These are phyloP conservation scores for Anhinga rufa DNA, from an alignment of 2,113 vertebrate genomes.

Conservation along the genomic window DNA sequence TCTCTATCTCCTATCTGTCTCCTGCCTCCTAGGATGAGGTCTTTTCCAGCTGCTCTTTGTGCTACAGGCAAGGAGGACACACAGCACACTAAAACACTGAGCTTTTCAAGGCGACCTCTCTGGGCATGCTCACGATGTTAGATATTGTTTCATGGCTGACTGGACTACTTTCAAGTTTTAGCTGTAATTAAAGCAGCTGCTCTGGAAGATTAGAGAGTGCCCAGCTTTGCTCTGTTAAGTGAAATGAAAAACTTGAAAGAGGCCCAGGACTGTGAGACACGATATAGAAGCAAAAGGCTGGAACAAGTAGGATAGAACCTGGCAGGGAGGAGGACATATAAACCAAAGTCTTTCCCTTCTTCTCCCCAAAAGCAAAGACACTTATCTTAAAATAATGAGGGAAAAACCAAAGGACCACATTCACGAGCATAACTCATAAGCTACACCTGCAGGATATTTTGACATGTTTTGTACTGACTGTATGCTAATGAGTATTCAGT, in stretches of 20 bases:
- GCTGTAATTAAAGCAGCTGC: conserved; percentile 28
- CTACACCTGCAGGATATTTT: not conserved
- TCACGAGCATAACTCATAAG: not conserved
- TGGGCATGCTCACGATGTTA: not conserved
- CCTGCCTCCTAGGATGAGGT: not conserved
- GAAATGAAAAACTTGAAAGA: conserved; percentile 3
- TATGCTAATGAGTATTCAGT: not conserved
- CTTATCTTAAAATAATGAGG: not conserved
- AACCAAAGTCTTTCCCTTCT: not conserved
- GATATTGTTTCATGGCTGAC: not conserved
- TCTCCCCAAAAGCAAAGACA: not conserved
- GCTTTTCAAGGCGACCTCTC: not conserved
- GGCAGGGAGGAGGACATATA: not conserved
- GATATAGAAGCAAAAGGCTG: not conserved
- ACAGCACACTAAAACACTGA: not conserved
- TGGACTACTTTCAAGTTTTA: conserved; percentile 13
- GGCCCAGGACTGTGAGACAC: not conserved
- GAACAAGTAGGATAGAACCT: not conserved
- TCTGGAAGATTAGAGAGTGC: not conserved
- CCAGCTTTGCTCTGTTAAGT: not conserved
- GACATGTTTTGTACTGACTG: not conserved
- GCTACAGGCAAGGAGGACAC: not conserved
- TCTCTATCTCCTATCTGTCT: not conserved
- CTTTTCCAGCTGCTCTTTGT: not conserved
- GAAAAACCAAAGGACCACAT: not conserved